Evolutionary conservation across 1,140 invertebrate species (phyloP).

Genomic region (Diprion similis): DNA sequence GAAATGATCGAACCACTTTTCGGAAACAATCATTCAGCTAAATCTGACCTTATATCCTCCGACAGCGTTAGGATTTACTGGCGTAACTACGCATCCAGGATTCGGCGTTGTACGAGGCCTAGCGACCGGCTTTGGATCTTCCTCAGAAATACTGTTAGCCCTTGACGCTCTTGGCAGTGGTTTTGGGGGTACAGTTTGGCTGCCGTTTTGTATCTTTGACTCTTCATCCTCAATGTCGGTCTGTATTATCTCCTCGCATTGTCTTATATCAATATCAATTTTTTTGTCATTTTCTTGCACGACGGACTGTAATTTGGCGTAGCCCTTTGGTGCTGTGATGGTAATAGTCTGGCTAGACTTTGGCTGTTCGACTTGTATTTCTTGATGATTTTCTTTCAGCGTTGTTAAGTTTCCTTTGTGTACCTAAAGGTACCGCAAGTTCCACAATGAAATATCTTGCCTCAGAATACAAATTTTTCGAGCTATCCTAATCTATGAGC

Average conservation of each 20-base stretch:
- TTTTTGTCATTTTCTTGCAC: conserved; percentile 45
- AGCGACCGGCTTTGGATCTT: conserved; percentile 73
- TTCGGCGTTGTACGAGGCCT: conserved; percentile 74
- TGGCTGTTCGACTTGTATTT: conserved; percentile 50
- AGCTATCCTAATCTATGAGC: background rate
- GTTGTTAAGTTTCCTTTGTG: conserved; percentile 59
- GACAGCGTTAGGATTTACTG: conserved; percentile 65
- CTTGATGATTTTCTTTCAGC: conserved; percentile 54
- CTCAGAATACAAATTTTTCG: too few species aligned
- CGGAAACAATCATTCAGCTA: conserved; percentile 17
- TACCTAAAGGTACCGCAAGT: conserved; percentile 50
- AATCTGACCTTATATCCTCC: conserved; percentile 74
- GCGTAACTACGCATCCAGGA: conserved; percentile 60
- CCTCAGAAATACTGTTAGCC: conserved; percentile 70
- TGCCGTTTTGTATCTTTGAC: conserved; percentile 52
- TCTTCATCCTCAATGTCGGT: conserved; percentile 48
- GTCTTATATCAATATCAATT: conserved; percentile 34
- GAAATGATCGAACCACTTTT: conserved; percentile 23
- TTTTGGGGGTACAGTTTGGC: conserved; percentile 68
- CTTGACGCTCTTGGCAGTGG: conserved; percentile 75
- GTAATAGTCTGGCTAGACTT: conserved; percentile 46
- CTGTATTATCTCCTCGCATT: conserved; percentile 40
- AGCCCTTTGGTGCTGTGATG: conserved; percentile 51
- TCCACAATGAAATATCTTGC: conserved; percentile 34
- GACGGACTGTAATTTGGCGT: conserved; percentile 41